phyloP scores from a whole-genome alignment of 1,140 invertebrate species.

The Cotesia glomerata region DNA sequence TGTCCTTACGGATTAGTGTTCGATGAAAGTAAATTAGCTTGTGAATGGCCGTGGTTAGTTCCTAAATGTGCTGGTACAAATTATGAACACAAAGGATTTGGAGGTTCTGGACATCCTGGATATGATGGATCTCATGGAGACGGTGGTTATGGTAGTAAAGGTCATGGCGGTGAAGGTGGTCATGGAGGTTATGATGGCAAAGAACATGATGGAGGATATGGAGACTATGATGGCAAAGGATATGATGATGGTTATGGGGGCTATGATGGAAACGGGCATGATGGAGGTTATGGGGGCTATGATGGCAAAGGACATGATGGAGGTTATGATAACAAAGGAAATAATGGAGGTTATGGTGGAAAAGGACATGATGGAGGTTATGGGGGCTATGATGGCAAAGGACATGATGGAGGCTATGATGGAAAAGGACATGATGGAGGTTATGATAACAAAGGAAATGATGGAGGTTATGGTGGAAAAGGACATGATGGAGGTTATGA shows the following conservation, averaged over 20 bases:
- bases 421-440: constrained; percentile 11
- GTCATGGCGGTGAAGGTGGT: background rate
- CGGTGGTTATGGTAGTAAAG: constrained; percentile 7
- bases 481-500: background rate
- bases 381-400: background rate
- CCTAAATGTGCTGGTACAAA: constrained; percentile 66
- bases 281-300: background rate
- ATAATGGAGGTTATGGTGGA: background rate
- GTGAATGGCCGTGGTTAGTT: constrained; percentile 85
- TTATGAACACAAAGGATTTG: constrained; percentile 17
- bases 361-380: background rate
- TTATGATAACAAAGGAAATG: constrained; percentile 12
- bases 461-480: constrained; percentile 18
- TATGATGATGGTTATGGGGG: background rate
- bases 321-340: background rate
- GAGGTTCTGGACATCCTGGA: constrained; percentile 1
- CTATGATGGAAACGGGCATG: constrained; percentile 1
- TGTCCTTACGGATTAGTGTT: constrained; percentile 84
- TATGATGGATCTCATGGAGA: constrained; percentile 16
- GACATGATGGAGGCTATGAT: background rate
- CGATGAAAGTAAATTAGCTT: constrained; percentile 73
- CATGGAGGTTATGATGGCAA: constrained; percentile 1
- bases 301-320: background rate
- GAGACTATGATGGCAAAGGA: constrained; percentile 19
- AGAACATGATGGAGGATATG: constrained; percentile 20